Conservation (phyloP, 2,113 vertebrate genomes). For the Brachypodius melanocephalos region DNA sequence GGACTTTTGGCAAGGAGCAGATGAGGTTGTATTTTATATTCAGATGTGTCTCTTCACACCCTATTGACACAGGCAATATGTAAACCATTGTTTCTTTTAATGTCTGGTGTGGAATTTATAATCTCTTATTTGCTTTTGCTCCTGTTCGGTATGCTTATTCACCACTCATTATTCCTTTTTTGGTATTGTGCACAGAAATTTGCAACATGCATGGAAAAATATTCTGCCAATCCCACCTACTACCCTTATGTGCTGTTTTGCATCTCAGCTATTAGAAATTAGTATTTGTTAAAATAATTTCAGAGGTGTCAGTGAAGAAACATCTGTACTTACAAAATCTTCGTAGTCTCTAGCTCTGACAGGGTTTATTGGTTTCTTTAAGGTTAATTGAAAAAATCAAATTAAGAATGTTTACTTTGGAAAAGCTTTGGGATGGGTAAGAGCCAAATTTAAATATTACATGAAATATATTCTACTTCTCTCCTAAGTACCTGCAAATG, state of each 20-base stretch:
- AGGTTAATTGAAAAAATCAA: constrained; percentile 30
- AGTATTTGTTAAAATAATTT: constrained; percentile 54
- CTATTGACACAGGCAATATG: constrained; percentile 13
- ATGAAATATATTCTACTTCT: background rate
- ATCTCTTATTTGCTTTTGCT: constrained; percentile 64
- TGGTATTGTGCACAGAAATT: constrained; percentile 68
- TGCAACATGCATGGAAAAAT: constrained; percentile 72
- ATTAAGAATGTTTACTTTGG: background rate
- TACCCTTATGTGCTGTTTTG: constrained; percentile 63
- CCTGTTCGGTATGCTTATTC: constrained; percentile 65
- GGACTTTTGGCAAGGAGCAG: background rate
- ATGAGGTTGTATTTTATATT: background rate
- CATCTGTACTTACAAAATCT: constrained; percentile 4
- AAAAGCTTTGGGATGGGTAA: background rate
- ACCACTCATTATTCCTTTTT: constrained; percentile 63
- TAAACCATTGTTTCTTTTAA: constrained; percentile 51
- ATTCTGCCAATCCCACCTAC: constrained; percentile 50
- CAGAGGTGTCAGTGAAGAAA: constrained; percentile 46
- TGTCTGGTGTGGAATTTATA: constrained; percentile 38
- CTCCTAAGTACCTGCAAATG: background rate
- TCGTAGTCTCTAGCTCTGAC: background rate
- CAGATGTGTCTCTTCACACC: constrained; percentile 5
- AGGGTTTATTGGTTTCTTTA: constrained; percentile 37
- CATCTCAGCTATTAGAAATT: constrained; percentile 62
- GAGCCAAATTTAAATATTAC: background rate